Evolutionary conservation across 1,140 invertebrate species (phyloP), one percentile per base, ranked within the genome.

Genomic region (Apis florea): DNA sequence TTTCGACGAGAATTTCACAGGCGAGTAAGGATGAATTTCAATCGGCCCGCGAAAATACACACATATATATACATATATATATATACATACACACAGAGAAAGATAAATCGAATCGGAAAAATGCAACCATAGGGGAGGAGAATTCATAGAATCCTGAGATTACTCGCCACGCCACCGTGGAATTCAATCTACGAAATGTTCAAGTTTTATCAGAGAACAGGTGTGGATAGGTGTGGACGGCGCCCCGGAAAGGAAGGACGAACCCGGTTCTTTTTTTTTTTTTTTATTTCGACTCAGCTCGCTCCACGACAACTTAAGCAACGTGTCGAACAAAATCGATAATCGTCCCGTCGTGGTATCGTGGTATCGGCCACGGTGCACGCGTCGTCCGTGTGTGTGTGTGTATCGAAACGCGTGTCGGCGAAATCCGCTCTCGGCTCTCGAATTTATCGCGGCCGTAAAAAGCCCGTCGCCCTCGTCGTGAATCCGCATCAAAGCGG

Each of bases 371-470:
- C 64, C 71, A 80, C 71, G 24, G 61, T 4, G 61, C 17, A 21
- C 19, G n/a, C 21, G 9, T 9, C 61, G 9, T 10, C 13, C 15
- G 17, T 10, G 24, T 15, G 24, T 24, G 19, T 15, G 26, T 4
- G 19, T 64, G 51, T 74, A 24, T 31, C 53, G n/a, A 19, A 66
- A 61, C 63, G 68, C 76, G 82, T 67, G 82, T 80, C 61, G 63
- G 51, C 54, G 69, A 83, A 74, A 83, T 73, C 76, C 82, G 76
- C 53, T 67, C 71, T 58, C 26, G 63, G 31, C 31, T 5, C n/a
- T 81, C 58, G 83, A 84, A 84, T 84, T 84, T 84, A 84, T 84
- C 83, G 79, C 40, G 72, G 53, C 66, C 72, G 83, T 84, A 84
- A 84, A 84, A 84, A 76, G 71, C 63, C 72, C 31, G 31, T 49